A percentile compares a stretch with the other conserved stretches of the same genome.
These are phyloP conservation scores for Mantis religiosa DNA, from an alignment of 2,888 invertebrate genomes.

Conservation along the genomic window DNA sequence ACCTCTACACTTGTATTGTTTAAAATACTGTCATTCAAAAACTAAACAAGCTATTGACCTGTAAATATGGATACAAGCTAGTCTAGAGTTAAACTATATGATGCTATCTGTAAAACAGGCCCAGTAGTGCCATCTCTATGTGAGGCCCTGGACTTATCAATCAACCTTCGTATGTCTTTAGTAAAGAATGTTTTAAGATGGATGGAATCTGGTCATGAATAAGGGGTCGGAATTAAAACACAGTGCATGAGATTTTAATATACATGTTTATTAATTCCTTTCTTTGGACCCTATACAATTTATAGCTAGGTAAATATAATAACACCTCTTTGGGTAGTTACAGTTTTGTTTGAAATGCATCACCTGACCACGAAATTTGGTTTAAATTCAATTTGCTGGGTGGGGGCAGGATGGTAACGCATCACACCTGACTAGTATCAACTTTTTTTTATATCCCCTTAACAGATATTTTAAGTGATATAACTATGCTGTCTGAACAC, in stretches of 20 bases:
- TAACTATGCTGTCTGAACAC: slow-evolving; percentile 12
- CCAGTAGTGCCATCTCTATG: too few species aligned
- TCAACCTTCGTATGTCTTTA: too few species aligned
- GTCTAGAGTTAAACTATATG: too few species aligned
- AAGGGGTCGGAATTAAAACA: background rate
- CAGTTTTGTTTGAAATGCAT: slow-evolving; percentile 43
- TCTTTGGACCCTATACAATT: slow-evolving; percentile 71
- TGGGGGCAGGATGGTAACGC: slow-evolving; percentile 41
- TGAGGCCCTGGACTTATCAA: too few species aligned
- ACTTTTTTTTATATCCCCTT: slow-evolving; percentile 31
- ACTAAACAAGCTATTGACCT: too few species aligned
- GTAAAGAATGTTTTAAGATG: too few species aligned
- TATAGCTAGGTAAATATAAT: slow-evolving; percentile 55
- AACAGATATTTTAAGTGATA: background rate
- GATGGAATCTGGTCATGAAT: too few species aligned
- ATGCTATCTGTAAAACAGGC: too few species aligned
- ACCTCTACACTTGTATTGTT: too few species aligned
- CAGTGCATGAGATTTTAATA: slow-evolving; percentile 44
- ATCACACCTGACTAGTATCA: slow-evolving; percentile 49
- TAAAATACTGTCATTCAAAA: too few species aligned
- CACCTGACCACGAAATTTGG: slow-evolving; percentile 36
- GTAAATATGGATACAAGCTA: too few species aligned
- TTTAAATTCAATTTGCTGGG: slow-evolving; percentile 35
- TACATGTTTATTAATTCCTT: slow-evolving; percentile 64
- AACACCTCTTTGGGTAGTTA: slow-evolving; percentile 23